Conservation (phyloP, 2,888 invertebrate species). For the Thysanoteuthis rhombus region DNA sequence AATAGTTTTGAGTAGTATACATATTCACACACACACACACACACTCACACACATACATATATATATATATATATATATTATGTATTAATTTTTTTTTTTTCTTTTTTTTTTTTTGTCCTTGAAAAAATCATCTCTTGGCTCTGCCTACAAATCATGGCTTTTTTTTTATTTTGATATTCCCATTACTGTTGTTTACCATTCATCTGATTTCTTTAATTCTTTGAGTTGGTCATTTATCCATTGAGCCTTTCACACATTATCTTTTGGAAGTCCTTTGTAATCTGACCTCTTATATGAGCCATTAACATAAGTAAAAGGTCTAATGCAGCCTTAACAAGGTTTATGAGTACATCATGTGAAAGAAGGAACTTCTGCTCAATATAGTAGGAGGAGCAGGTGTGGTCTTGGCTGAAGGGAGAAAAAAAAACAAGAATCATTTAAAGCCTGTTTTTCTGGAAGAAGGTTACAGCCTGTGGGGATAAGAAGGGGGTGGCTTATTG, state of each 20-base stretch:
- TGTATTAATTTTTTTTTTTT: no score
- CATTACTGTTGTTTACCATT: not conserved
- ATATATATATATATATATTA: no score
- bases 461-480: not conserved
- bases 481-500: not conserved
- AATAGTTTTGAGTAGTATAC: no score
- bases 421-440: not conserved
- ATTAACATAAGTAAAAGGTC: not conserved
- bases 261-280: not conserved
- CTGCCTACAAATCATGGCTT: no score
- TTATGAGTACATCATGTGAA: not conserved
- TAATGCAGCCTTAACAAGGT: not conserved
- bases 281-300: not conserved
- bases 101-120: no score
- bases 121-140: no score
- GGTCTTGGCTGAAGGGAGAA: not conserved
- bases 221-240: not conserved
- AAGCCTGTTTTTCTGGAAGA: not conserved
- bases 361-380: not conserved
- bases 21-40: no score
- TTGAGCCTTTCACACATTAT: not conserved
- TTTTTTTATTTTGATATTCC: no score
- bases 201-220: not conserved
- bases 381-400: not conserved
- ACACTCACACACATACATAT: no score